Evolutionary conservation across 1,140 invertebrate genomes (phyloP).

Genomic region (Atta colombica): DNA sequence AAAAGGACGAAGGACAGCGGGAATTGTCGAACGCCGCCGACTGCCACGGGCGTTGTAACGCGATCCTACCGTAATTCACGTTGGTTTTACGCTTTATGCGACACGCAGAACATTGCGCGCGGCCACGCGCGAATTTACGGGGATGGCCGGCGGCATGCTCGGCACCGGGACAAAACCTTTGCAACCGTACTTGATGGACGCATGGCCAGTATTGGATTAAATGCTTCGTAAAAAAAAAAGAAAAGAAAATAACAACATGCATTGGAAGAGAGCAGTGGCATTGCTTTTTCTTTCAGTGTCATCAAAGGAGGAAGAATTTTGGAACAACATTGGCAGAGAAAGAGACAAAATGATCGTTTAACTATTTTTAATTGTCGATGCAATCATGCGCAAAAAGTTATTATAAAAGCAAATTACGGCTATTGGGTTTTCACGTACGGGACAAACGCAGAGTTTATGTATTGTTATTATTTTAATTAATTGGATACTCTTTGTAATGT

Average conservation of each 20-base stretch:
- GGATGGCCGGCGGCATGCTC: conserved; percentile 74
- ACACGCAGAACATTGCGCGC: conserved; percentile 84
- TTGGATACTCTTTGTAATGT: conserved; percentile 57
- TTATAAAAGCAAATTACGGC: conserved; percentile 29
- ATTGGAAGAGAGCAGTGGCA: conserved; percentile 52
- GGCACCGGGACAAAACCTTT: conserved; percentile 84
- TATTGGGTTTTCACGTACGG: neutral
- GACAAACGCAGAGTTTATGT: conserved; percentile 30
- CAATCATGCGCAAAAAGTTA: conserved; percentile 13
- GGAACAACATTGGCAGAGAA: neutral
- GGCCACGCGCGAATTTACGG: conserved; percentile 85
- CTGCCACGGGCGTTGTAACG: conserved; percentile 81
- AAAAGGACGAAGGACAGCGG: conserved; percentile 82
- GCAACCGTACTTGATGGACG: conserved; percentile 84
- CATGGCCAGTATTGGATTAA: conserved; percentile 84
- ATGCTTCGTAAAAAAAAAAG: conserved; percentile 74
- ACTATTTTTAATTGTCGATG: neutral
- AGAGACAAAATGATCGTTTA: neutral
- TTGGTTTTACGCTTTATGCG: conserved; percentile 87
- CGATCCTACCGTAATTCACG: conserved; percentile 87
- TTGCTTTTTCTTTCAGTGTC: conserved; percentile 30
- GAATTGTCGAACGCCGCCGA: conserved; percentile 83
- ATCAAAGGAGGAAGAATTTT: conserved; percentile 22
- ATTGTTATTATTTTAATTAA: conserved; percentile 56
- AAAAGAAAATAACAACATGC: conserved; percentile 72